These are phyloP conservation scores for Sicus ferrugineus DNA, from an alignment of 2,888 invertebrate genomes.

Conservation along the genomic window DNA sequence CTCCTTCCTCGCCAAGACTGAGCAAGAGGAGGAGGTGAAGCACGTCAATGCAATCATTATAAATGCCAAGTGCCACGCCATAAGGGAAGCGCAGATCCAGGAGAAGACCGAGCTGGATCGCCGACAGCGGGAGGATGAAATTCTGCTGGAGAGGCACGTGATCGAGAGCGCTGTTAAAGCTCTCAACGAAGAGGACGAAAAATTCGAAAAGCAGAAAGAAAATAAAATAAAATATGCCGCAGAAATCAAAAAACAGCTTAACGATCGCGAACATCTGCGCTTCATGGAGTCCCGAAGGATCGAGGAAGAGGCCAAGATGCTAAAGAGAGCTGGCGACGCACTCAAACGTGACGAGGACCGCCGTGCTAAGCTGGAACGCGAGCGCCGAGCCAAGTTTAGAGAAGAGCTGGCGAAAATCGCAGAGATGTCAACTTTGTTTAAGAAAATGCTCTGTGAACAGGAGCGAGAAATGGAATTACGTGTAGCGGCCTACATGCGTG, in stretches of 20 bases:
- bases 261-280: constrained; percentile 58
- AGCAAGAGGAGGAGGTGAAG: constrained; percentile 71
- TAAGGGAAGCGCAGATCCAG: constrained; percentile 82
- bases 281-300: constrained; percentile 61
- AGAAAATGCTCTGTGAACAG: constrained; percentile 60
- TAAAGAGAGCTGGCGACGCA: constrained; percentile 53
- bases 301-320: constrained; percentile 59
- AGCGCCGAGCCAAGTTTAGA: constrained; percentile 58
- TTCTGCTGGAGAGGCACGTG: constrained; percentile 59
- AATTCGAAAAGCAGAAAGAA: constrained; percentile 49
- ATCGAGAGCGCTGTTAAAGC: constrained; percentile 55
- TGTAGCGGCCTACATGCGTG: constrained; percentile 60
- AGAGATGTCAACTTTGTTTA: constrained; percentile 59
- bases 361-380: constrained; percentile 49
- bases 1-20: constrained; percentile 62
- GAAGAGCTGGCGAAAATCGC: constrained; percentile 57
- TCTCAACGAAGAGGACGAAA: constrained; percentile 56
- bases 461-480: constrained; percentile 61
- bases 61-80: constrained; percentile 84
- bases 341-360: constrained; percentile 57
- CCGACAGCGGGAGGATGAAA: constrained; percentile 58
- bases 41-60: constrained; percentile 80
- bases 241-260: constrained; percentile 59
- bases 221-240: constrained; percentile 56
- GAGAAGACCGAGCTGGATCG: constrained; percentile 67